Conservation (phyloP, 2,888 invertebrate species). For the Calameuta pallipes region DNA sequence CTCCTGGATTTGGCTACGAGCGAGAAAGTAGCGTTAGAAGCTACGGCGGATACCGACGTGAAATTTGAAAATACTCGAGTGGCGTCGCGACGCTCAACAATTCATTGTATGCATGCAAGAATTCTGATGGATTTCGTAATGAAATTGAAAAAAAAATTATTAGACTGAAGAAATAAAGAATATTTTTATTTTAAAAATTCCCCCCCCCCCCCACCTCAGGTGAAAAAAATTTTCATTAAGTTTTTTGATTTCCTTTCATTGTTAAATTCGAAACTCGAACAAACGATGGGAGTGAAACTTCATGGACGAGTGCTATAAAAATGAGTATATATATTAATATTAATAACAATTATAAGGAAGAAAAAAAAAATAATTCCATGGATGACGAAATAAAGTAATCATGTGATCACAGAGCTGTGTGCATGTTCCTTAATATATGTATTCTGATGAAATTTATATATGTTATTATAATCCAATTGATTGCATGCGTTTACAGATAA, state of each 20-base stretch:
- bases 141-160: not conserved
- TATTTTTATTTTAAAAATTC: not conserved
- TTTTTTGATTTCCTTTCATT: too few species aligned
- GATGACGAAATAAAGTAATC: not conserved
- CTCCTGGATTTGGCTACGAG: not conserved
- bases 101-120: not conserved
- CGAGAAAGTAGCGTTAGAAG: conserved; percentile 3
- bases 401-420: not conserved
- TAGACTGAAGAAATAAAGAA: not conserved
- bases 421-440: not conserved
- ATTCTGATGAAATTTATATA: not conserved
- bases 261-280: too few species aligned
- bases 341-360: not conserved
- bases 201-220: too few species aligned
- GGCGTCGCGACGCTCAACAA: not conserved
- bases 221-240: too few species aligned
- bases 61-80: not conserved
- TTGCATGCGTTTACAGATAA: not conserved
- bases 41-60: not conserved
- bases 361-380: not conserved
- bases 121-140: not conserved
- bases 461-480: not conserved
- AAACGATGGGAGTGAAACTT: not conserved
- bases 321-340: not conserved
- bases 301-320: not conserved